Evolutionary conservation across 2,113 vertebrate genomes (phyloP).

Genomic region (Paramisgurnus dabryanus): DNA sequence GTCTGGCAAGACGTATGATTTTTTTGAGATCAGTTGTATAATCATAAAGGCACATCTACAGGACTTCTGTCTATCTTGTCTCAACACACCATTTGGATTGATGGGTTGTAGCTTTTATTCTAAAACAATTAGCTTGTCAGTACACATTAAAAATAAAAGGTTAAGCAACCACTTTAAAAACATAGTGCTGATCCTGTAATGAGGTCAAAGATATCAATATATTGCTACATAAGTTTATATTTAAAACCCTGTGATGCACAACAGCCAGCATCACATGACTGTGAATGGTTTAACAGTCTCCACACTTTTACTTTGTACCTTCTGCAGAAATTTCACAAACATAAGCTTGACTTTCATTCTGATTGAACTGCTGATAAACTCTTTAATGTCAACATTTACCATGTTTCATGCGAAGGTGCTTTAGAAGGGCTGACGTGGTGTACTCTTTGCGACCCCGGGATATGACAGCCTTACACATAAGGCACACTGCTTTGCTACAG

Average conservation of each 20-base stretch:
- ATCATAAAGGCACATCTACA: no score
- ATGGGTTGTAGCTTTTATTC: not conserved
- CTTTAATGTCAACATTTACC: conserved; percentile 50
- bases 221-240: no score
- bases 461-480: conserved; percentile 54
- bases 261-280: not conserved
- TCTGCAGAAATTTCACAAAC: not conserved
- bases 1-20: no score
- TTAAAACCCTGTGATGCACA: not conserved
- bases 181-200: no score
- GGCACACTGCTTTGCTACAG: conserved; percentile 55
- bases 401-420: conserved; percentile 57
- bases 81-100: no score
- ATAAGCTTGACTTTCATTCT: no score
- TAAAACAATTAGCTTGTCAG: not conserved
- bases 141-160: not conserved
- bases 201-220: no score
- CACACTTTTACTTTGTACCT: conserved; percentile 8
- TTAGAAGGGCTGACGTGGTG: conserved; percentile 52
- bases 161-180: not conserved
- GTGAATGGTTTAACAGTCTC: not conserved
- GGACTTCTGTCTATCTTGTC: no score
- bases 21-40: no score
- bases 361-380: not conserved
- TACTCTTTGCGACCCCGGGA: conserved; percentile 56